Percentiles rank a stretch among this genome's conserved stretches.
Evolutionary conservation across 1,140 invertebrate species (phyloP).

Genomic region (Drosophila arawakana): DNA sequence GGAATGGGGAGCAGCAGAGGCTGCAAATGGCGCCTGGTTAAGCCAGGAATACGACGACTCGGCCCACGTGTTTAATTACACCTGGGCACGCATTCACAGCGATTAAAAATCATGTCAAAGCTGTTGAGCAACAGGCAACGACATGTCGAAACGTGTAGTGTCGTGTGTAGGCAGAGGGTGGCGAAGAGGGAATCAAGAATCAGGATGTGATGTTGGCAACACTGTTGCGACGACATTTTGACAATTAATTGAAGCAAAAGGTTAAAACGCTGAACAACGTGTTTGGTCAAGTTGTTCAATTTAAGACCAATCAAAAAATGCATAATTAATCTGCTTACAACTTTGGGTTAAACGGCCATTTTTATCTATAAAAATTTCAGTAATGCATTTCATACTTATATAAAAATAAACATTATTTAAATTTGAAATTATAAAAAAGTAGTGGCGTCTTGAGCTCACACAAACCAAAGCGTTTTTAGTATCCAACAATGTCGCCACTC

Average conservation of each 20-base stretch:
- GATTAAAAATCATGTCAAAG: slow-evolving; percentile 71
- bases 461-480: too few species aligned
- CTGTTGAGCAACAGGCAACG: slow-evolving; percentile 39
- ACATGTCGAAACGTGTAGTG: background rate
- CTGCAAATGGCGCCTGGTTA: slow-evolving; percentile 16
- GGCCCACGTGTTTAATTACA: slow-evolving; percentile 77
- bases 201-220: slow-evolving; percentile 19
- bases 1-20: background rate
- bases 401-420: too few species aligned
- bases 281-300: slow-evolving; percentile 16
- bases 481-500: too few species aligned
- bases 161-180: too few species aligned
- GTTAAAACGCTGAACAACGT: slow-evolving; percentile 29
- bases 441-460: too few species aligned
- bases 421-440: too few species aligned
- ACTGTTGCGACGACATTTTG: slow-evolving; percentile 46
- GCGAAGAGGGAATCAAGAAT: background rate
- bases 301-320: slow-evolving; percentile 16
- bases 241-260: slow-evolving; percentile 34
- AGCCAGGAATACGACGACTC: slow-evolving; percentile 27
- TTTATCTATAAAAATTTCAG: too few species aligned
- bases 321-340: slow-evolving; percentile 1
- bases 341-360: background rate
- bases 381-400: too few species aligned
- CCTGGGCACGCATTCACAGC: slow-evolving; percentile 65